Base-by-base conservation (phyloP, 2,888 invertebrate genomes). In the Helleia helle region DNA sequence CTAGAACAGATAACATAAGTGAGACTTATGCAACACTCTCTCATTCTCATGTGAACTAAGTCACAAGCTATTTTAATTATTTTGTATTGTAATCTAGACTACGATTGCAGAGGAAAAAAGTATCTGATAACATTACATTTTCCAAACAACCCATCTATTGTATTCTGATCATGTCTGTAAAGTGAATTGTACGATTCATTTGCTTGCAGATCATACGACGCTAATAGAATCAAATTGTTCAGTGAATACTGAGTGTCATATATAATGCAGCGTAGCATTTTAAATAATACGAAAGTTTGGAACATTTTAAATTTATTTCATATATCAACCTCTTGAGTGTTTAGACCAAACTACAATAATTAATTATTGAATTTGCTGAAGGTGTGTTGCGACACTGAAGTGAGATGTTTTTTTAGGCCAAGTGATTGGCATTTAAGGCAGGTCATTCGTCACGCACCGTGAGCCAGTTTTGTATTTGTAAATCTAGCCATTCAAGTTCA, bases 391-490 rank as follows among this genome's bases (percentile, higher is more conserved):
- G 53, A 67, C 58, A 71, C 59, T 60, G 51, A 56, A 71, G 61
- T 65, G 63, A 71, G 65, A 65, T 71, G 63, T 71, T 75, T 65
- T 69, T 77, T 79, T 76, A 64, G 71, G 71, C 65, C 68, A 73
- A 71, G 71, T 68, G 77, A 79, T 72, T 76, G 76, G 68, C 59
- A 69, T 69, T 68, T 70, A 59, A 71, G 65, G 59, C 62, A 58
- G 60, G 62, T 64, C 58, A 58, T 56, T 69, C 62, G 70, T 76
- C 67, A 76, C 64, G 68, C 62, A 54, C 63, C 50, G 54, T 51
- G 49, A 60, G 57, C 54, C 52, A 54, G 56, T 62, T 62, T 56
- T 64, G 12, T 59, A 58, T 56, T 61, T 46, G 47, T 56, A 49
- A 54, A 50, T 47, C 43, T 44, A 49, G 48, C 36, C 53, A 55